Conservation (phyloP, 1,140 invertebrate genomes). For the Drosophila leontia region DNA sequence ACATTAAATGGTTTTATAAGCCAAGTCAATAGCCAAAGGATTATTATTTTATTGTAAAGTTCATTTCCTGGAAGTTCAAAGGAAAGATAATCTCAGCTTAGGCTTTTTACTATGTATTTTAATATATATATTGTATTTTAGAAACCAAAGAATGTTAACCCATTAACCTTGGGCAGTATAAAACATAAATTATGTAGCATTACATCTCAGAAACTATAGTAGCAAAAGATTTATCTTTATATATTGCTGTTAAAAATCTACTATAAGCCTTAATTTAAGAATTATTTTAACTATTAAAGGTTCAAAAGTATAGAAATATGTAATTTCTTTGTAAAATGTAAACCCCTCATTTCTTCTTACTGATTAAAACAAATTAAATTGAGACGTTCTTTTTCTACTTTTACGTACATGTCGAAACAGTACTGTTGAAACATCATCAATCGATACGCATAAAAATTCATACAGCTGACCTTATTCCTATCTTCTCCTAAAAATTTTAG, state of each 20-base stretch:
- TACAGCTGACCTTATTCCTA: too few species aligned
- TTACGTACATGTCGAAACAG: too few species aligned
- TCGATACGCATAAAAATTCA: too few species aligned
- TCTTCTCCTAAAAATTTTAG: too few species aligned
- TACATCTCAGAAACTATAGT: neutral
- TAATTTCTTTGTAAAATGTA: too few species aligned
- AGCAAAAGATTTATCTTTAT: neutral
- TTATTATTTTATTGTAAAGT: constrained; percentile 2
- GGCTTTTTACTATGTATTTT: neutral
- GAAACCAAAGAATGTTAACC: neutral
- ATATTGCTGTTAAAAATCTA: neutral
- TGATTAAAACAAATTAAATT: too few species aligned
- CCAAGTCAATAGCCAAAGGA: neutral
- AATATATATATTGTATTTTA: too few species aligned
- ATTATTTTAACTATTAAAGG: too few species aligned
- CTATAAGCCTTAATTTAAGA: neutral
- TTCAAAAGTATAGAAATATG: neutral
- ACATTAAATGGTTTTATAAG: constrained; percentile 9
- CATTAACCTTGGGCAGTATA: neutral
- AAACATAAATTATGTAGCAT: neutral
- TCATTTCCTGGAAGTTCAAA: constrained; percentile 7
- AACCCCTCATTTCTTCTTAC: too few species aligned
- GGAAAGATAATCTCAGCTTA: neutral
- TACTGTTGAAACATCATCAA: too few species aligned
- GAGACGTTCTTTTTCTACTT: too few species aligned